phyloP scores from a whole-genome alignment of 1,140 invertebrate species.

The Aphaenogaster floridana region DNA sequence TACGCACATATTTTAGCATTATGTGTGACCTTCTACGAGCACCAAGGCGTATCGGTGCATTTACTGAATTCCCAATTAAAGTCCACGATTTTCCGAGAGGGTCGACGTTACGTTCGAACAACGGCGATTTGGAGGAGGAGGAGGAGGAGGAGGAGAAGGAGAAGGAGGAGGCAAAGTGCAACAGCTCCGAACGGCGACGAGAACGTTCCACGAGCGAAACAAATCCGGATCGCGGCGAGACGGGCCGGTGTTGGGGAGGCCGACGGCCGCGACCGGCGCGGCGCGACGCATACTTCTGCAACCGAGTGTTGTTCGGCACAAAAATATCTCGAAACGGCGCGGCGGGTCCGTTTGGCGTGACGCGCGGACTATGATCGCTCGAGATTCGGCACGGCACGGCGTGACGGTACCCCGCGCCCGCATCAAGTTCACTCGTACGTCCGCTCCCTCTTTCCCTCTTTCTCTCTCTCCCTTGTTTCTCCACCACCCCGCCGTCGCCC shows the following conservation, averaged over 20 bases:
- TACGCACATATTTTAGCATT: neutral
- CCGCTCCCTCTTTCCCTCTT: neutral
- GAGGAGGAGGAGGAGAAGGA: too few relatives aligned
- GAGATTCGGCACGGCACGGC: slow-evolving; percentile 55
- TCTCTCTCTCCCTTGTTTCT: neutral
- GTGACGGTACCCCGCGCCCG: slow-evolving; percentile 14
- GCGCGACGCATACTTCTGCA: slow-evolving; percentile 45
- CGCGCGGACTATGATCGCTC: slow-evolving; percentile 29
- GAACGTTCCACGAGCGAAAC: slow-evolving; percentile 53
- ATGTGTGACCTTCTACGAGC: neutral
- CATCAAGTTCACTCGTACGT: slow-evolving; percentile 48
- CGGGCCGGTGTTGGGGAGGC: slow-evolving; percentile 36
- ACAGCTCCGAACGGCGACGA: slow-evolving; percentile 8
- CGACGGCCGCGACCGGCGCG: slow-evolving; percentile 40
- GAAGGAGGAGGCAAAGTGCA: neutral
- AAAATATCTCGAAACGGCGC: slow-evolving; percentile 62
- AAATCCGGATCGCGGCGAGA: slow-evolving; percentile 54
- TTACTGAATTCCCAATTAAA: neutral
- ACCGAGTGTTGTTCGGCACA: slow-evolving; percentile 24
- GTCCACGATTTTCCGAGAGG: neutral
- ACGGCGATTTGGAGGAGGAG: neutral
- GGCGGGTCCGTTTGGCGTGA: slow-evolving; percentile 43
- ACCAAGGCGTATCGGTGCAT: neutral
- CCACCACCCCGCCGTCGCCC: slow-evolving; percentile 8
- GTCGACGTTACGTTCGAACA: neutral